These are phyloP conservation scores for Miniopterus natalensis DNA, from an alignment of 2,113 vertebrate genomes.

Conservation along the genomic window DNA sequence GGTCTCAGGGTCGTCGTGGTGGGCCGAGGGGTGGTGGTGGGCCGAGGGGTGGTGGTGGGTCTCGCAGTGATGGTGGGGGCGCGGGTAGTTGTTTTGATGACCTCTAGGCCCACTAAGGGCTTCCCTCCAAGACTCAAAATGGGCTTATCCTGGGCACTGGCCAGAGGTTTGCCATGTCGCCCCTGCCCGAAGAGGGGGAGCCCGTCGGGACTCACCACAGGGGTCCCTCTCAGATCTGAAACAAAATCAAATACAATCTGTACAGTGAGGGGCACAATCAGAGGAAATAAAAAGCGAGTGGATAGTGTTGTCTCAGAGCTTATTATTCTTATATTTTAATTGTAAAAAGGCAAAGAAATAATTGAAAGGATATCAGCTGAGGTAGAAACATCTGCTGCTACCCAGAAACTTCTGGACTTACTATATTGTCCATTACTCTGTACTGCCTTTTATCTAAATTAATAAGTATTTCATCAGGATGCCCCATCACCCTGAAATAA, in stretches of 20 bases:
- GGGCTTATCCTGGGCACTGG: constrained; percentile 95
- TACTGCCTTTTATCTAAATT: neutral
- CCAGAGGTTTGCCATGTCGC: constrained; percentile 94
- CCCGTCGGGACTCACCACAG: constrained; percentile 95
- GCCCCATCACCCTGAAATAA: neutral
- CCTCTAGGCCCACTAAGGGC: constrained; percentile 94
- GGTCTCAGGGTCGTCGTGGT: constrained; percentile 75
- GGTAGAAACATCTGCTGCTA: neutral
- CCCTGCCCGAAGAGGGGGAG: constrained; percentile 96
- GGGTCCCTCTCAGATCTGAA: constrained; percentile 95
- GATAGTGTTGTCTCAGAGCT: neutral
- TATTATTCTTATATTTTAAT: neutral
- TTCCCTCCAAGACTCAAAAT: constrained; percentile 96
- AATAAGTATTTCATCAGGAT: neutral
- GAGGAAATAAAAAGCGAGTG: neutral
- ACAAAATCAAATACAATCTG: neutral
- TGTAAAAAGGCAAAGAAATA: neutral
- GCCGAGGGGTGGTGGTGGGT: constrained; percentile 79
- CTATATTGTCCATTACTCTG: neutral
- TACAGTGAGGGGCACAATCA: neutral
- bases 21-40: constrained; percentile 78
- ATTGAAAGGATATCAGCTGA: neutral
- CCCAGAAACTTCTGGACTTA: neutral
- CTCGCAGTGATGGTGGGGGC: constrained; percentile 83
- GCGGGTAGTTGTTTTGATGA: constrained; percentile 89